Evolutionary conservation across 2,888 invertebrate genomes (phyloP).

Genomic region (Allolobophora icterica): DNA sequence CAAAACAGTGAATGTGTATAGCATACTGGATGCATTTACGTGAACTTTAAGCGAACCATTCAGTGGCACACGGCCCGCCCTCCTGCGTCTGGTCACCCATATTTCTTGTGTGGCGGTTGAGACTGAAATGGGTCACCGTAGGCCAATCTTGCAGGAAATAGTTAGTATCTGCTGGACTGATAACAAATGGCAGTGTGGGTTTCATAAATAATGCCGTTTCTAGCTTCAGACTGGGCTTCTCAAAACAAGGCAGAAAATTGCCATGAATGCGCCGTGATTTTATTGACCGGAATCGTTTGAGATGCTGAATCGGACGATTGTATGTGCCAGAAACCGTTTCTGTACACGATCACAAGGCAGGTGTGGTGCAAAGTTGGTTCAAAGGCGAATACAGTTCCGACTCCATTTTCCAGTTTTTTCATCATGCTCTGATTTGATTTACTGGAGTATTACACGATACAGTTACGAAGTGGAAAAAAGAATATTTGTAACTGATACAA

Average conservation of each 20-base stretch:
- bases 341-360: too few species aligned
- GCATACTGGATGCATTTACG: neutral
- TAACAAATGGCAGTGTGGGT: neutral
- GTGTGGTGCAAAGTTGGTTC: neutral
- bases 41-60: neutral
- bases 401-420: neutral
- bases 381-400: neutral
- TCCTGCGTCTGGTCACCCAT: neutral
- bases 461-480: too few species aligned
- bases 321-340: neutral
- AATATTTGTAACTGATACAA: too few species aligned
- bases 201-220: constrained; percentile 1
- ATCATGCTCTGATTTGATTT: neutral
- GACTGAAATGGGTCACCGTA: constrained; percentile 2
- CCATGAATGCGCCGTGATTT: constrained; percentile 3
- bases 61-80: neutral
- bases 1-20: neutral
- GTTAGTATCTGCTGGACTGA: neutral
- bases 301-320: neutral
- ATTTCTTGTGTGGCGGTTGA: neutral
- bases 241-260: constrained; percentile 5
- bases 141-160: neutral
- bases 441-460: too few species aligned
- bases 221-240: neutral
- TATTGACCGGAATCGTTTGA: neutral